Conservation (phyloP, 35 echinoderm and acorn worm genomes). For the Holothuria glaberrima region DNA sequence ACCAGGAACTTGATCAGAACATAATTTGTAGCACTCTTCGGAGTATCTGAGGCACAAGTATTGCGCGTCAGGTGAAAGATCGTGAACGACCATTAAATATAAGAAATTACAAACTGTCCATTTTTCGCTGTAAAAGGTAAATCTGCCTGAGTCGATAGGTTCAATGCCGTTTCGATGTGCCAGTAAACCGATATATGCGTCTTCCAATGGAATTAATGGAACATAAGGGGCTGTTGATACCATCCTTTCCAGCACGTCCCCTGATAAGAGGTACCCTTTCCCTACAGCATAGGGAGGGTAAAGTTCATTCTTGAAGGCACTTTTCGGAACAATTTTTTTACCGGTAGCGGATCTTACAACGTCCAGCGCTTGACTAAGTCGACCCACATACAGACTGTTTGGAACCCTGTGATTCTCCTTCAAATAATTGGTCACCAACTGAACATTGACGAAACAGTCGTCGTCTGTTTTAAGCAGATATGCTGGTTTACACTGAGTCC, state of each 20-base stretch:
- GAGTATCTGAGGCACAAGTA: slow-evolving; percentile 79
- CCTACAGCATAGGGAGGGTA: slow-evolving; percentile 86
- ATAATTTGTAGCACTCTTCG: slow-evolving; percentile 59
- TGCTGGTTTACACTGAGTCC: slow-evolving; percentile 70
- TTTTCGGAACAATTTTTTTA: slow-evolving; percentile 57
- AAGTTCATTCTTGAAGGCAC: slow-evolving; percentile 4
- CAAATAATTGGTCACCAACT: slow-evolving; percentile 70
- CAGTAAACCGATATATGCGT: slow-evolving; percentile 87
- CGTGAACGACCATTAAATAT: slow-evolving; percentile 88
- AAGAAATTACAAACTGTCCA: slow-evolving; percentile 95
- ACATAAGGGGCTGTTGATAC: slow-evolving; percentile 61
- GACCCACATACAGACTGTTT: slow-evolving; percentile 75
- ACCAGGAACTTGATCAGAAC: slow-evolving; percentile 20
- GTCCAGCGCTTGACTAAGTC: slow-evolving; percentile 17
- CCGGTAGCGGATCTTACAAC: slow-evolving; percentile 44
- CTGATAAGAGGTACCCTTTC: slow-evolving; percentile 82
- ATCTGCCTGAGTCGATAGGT: slow-evolving; percentile 80
- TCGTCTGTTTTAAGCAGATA: slow-evolving; percentile 91
- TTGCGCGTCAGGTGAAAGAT: slow-evolving; percentile 77
- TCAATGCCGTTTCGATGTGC: slow-evolving; percentile 47
- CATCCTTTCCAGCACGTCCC: slow-evolving; percentile 79
- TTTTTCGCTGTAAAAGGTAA: slow-evolving; percentile 79
- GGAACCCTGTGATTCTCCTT: slow-evolving; percentile 61
- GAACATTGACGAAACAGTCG: slow-evolving; percentile 88
- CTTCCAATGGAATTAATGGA: slow-evolving; percentile 74